Evolutionary conservation across 2,797 vertebrate species (phyloP).

Genomic region (Parauchenoglanis ngamensis): DNA sequence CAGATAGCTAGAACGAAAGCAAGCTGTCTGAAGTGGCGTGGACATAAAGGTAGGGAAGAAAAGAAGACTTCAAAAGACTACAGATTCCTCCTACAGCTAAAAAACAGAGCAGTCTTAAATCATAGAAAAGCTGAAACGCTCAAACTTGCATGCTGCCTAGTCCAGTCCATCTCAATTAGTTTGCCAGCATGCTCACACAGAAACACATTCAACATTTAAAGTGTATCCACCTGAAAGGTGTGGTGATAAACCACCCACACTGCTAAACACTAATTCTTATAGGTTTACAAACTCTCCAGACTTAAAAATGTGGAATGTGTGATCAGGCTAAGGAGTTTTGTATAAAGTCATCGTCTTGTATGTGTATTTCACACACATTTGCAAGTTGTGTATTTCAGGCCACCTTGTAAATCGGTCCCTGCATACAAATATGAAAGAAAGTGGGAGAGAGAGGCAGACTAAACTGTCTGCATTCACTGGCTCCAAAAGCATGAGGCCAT

Average conservation of each 20-base stretch:
- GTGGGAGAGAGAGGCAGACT: slow-evolving; percentile 5
- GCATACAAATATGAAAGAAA: slow-evolving; percentile 6
- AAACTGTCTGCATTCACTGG: slow-evolving; percentile 16
- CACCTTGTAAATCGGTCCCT: slow-evolving; percentile 1
- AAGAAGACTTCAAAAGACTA: not conserved
- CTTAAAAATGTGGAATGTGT: not conserved
- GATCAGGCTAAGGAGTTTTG: slow-evolving; percentile 2
- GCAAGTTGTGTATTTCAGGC: not conserved
- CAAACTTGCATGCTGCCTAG: not conserved
- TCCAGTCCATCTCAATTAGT: not conserved
- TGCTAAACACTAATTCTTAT: not conserved
- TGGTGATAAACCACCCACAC: not conserved
- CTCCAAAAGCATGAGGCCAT: not conserved
- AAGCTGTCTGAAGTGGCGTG: not conserved
- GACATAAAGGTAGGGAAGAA: not conserved
- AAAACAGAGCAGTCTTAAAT: not conserved
- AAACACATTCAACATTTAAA: not conserved
- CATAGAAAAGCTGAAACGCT: not conserved
- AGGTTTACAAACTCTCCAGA: not conserved
- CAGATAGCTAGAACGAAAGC: slow-evolving; percentile 2
- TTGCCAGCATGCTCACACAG: not conserved
- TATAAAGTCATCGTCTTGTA: not conserved
- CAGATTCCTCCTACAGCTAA: not conserved
- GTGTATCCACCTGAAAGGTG: not conserved
- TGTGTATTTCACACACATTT: slow-evolving; percentile 4